Conservation (phyloP, 2,888 invertebrate genomes). For the Belgica antarctica region DNA sequence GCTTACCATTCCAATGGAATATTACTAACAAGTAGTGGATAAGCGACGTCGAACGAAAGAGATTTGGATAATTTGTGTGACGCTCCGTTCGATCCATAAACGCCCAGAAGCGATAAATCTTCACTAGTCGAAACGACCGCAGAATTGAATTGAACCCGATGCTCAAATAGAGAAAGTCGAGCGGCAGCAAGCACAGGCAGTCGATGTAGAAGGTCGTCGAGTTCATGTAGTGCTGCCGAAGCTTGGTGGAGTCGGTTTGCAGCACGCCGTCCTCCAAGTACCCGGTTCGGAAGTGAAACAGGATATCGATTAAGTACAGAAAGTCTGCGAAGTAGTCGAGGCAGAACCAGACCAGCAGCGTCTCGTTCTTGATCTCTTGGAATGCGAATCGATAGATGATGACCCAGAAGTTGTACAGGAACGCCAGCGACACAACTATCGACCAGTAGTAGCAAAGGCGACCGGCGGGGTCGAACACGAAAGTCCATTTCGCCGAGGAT, state of each 20-base stretch:
- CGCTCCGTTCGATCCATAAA: slow-evolving; percentile 98
- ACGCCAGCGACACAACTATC: slow-evolving; percentile 92
- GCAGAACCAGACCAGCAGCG: slow-evolving; percentile 91
- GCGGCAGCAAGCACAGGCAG: slow-evolving; percentile 93
- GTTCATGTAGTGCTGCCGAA: slow-evolving; percentile 97
- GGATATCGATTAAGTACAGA: slow-evolving; percentile 92
- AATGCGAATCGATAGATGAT: slow-evolving; percentile 99
- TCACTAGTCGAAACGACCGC: slow-evolving; percentile 91
- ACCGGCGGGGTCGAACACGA: slow-evolving; percentile 98
- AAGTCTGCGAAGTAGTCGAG: slow-evolving; percentile 96
- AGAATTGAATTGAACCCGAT: slow-evolving; percentile 96
- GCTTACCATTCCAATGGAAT: slow-evolving; percentile 99
- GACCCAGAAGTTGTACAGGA: slow-evolving; percentile 96
- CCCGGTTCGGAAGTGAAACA: slow-evolving; percentile 96
- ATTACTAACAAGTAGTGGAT: slow-evolving; percentile 96
- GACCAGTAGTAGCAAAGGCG: slow-evolving; percentile 96
- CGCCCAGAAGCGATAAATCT: slow-evolving; percentile 97
- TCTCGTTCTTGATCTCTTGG: slow-evolving; percentile 93
- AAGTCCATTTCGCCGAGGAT: slow-evolving; percentile 71
- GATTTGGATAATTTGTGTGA: slow-evolving; percentile 97
- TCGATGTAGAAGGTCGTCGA: slow-evolving; percentile 97
- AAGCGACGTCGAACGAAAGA: slow-evolving; percentile 86
- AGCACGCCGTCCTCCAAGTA: slow-evolving; percentile 97
- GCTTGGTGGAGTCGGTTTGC: slow-evolving; percentile 90
- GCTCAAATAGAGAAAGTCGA: slow-evolving; percentile 97